Percentiles rank a stretch among this genome's conserved stretches.
phyloP scores from a whole-genome alignment of 2,113 vertebrate species.

The Calypte anna region DNA sequence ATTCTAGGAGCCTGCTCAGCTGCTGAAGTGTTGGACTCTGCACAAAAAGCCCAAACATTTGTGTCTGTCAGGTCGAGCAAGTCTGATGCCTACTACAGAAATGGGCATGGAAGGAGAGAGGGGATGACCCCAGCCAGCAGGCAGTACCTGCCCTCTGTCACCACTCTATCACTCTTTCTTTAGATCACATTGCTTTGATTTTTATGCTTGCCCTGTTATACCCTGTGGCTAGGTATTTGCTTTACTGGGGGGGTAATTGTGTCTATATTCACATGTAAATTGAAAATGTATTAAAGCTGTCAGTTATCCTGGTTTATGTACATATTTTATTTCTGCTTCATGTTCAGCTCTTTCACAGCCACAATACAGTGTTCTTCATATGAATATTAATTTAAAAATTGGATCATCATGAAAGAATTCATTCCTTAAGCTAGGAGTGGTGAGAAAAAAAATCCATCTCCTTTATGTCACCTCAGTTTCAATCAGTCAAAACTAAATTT shows the following conservation, averaged over 20 bases:
- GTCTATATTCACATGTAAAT: conserved; percentile 52
- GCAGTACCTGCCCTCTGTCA: not conserved
- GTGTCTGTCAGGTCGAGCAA: not conserved
- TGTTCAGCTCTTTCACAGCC: conserved; percentile 52
- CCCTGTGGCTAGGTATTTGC: not conserved
- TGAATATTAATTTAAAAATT: conserved; percentile 62
- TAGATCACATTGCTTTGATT: not conserved
- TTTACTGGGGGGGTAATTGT: not conserved
- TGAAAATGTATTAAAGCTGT: conserved; percentile 58
- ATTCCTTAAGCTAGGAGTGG: conserved; percentile 66
- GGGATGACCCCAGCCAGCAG: not conserved
- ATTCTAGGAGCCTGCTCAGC: not conserved
- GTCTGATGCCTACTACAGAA: not conserved
- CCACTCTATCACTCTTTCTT: not conserved
- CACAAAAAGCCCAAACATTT: not conserved
- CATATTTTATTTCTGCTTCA: conserved; percentile 62
- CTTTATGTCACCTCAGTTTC: conserved; percentile 65
- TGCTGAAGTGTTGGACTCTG: not conserved
- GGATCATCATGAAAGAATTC: conserved; percentile 64
- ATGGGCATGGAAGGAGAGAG: not conserved
- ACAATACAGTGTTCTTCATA: conserved; percentile 63
- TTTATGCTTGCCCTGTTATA: not conserved
- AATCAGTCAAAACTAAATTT: conserved; percentile 67
- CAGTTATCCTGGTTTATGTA: conserved; percentile 55
- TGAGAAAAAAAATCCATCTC: conserved; percentile 56